These are phyloP conservation scores for Pseudopipra pipra DNA, from an alignment of 2,113 vertebrate species.

Conservation along the genomic window DNA sequence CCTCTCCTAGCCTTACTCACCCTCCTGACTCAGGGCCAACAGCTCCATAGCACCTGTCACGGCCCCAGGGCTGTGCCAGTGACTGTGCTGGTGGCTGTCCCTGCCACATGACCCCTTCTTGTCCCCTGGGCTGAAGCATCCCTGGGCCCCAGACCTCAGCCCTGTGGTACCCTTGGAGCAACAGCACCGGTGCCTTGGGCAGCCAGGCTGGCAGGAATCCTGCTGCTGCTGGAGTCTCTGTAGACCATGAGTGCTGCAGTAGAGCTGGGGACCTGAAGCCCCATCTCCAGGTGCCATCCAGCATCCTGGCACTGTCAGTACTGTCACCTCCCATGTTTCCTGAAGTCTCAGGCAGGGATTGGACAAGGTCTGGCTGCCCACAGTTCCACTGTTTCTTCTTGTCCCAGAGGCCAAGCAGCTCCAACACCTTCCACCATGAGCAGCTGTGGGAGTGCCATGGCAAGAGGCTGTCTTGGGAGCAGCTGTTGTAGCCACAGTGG, in stretches of 20 bases:
- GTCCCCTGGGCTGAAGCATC: background rate
- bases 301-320: rapidly evolving
- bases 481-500: rapidly evolving
- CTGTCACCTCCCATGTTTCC: background rate
- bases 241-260: rapidly evolving
- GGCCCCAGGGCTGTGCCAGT: background rate
- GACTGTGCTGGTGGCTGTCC: background rate
- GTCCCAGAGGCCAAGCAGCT: background rate
- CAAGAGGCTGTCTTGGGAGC: background rate
- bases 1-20: background rate
- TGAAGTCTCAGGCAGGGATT: background rate
- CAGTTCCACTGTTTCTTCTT: background rate
- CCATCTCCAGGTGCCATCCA: background rate
- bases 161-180: rapidly evolving
- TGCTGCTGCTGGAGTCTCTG: background rate
- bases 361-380: rapidly evolving
- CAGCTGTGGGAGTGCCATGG: rapidly evolving
- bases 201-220: background rate
- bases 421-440: rapidly evolving
- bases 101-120: background rate
- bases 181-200: background rate
- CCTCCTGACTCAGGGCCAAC: rapidly evolving
- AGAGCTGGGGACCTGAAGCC: background rate
- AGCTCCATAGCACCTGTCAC: background rate
- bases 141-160: background rate